Evolutionary conservation across 2,888 invertebrate genomes (phyloP).

Genomic region (Gastrophysa polygoni): DNA sequence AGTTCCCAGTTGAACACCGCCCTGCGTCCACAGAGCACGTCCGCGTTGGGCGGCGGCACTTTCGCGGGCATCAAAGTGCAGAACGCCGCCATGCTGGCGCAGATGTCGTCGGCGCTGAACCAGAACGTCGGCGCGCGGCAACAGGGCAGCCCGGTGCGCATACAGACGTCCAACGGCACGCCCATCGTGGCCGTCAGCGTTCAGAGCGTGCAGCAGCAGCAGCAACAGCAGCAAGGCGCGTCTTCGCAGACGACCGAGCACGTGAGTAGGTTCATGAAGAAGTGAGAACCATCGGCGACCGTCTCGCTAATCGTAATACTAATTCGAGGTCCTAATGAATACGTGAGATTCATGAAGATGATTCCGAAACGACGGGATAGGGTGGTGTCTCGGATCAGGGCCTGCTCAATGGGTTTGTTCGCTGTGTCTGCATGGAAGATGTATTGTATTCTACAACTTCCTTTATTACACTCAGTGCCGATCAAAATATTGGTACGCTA

Average conservation of each 20-base stretch:
- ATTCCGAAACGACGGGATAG: too few relatives aligned
- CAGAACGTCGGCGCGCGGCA: constrained; percentile 58
- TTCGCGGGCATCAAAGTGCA: constrained; percentile 61
- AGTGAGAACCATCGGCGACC: constrained; percentile 38
- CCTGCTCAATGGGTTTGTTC: too few relatives aligned
- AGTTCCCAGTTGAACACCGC: constrained; percentile 61
- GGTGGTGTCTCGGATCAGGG: too few relatives aligned
- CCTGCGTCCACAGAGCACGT: constrained; percentile 59
- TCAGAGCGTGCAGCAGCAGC: constrained; percentile 52
- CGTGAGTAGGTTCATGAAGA: constrained; percentile 54
- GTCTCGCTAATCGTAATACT: too few relatives aligned
- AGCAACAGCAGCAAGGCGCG: constrained; percentile 19
- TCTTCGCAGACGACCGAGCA: constrained; percentile 47
- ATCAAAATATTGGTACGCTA: too few relatives aligned
- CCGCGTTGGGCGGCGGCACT: constrained; percentile 59
- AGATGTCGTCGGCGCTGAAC: constrained; percentile 63
- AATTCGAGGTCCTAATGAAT: too few relatives aligned
- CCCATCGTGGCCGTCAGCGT: constrained; percentile 66
- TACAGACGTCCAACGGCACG: constrained; percentile 59
- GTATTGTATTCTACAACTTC: too few relatives aligned
- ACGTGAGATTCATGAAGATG: too few relatives aligned
- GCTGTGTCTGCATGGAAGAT: too few relatives aligned
- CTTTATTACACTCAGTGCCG: too few relatives aligned
- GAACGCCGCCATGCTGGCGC: constrained; percentile 60
- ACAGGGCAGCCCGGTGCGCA: constrained; percentile 67